phyloP scores from a whole-genome alignment of 2,888 invertebrate genomes.

The Eilema griseolum region DNA sequence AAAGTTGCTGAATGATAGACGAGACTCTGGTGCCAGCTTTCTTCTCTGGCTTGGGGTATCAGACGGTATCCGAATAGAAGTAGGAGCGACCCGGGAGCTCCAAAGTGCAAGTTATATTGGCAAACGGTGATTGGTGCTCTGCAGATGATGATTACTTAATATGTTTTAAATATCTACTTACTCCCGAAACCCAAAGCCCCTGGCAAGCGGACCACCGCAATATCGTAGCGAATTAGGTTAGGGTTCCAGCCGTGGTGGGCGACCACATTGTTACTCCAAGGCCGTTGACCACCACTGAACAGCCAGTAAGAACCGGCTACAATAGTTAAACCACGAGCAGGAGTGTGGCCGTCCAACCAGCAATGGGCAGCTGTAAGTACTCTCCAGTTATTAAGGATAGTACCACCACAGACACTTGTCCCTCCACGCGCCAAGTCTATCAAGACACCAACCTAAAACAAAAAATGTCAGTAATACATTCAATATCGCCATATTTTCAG shows the following conservation, averaged over 20 bases:
- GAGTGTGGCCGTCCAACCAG: conserved; percentile 57
- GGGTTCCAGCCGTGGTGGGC: conserved; percentile 51
- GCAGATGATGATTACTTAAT: no score
- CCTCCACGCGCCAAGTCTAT: conserved; percentile 52
- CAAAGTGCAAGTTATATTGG: no score
- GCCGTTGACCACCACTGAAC: conserved; percentile 53
- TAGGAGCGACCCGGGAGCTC: no score
- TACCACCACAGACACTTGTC: conserved; percentile 57
- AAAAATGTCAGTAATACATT: not conserved
- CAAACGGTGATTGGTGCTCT: no score
- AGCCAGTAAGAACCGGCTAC: conserved; percentile 57
- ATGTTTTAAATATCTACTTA: not conserved
- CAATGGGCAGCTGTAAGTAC: conserved; percentile 62
- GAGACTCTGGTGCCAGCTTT: no score
- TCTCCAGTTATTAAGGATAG: conserved; percentile 53
- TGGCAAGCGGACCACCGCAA: conserved; percentile 54
- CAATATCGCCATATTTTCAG: not conserved
- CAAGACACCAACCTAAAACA: conserved; percentile 52
- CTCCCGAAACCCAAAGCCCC: not conserved
- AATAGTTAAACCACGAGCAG: conserved; percentile 59
- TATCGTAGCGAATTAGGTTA: conserved; percentile 51
- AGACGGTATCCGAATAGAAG: no score
- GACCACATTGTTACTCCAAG: conserved; percentile 48
- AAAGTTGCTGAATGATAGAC: no score
- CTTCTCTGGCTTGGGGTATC: no score